Percentiles rank a stretch among this genome's conserved stretches.
Conservation (phyloP, 1,140 invertebrate genomes). For the Drosophila triauraria region DNA sequence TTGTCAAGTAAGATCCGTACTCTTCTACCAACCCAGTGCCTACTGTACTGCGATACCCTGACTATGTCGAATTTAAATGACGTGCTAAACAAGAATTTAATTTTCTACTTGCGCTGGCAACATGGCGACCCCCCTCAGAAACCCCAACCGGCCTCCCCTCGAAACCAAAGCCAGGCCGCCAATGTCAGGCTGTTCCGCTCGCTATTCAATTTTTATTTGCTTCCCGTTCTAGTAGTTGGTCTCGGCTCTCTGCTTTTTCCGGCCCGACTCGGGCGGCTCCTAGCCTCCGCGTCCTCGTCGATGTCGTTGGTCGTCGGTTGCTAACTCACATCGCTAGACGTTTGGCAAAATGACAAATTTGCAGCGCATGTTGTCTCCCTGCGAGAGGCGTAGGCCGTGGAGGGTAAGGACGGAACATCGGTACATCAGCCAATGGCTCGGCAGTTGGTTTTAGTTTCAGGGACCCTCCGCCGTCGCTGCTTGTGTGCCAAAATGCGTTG, state of each 20-base stretch:
- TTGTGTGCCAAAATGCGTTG: conserved; percentile 78
- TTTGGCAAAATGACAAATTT: conserved; percentile 84
- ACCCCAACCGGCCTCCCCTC: conserved; percentile 4
- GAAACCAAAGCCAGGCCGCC: conserved; percentile 7
- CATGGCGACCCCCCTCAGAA: conserved; percentile 40
- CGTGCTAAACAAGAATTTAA: conserved; percentile 84
- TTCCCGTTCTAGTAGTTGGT: conserved; percentile 41
- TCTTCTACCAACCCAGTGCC: not conserved
- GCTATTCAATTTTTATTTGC: conserved; percentile 65
- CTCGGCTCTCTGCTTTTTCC: conserved; percentile 12
- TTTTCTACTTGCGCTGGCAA: conserved; percentile 68
- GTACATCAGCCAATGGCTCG: conserved; percentile 61
- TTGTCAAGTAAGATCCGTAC: too few species aligned
- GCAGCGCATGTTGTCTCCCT: conserved; percentile 67
- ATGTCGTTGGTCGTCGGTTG: conserved; percentile 58
- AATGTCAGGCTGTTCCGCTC: conserved; percentile 48
- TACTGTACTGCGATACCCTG: conserved; percentile 37
- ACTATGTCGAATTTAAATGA: conserved; percentile 81
- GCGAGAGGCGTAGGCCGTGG: conserved; percentile 22
- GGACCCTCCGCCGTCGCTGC: conserved; percentile 39
- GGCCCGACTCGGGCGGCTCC: conserved; percentile 16
- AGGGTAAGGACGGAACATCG: conserved; percentile 11
- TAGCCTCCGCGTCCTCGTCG: conserved; percentile 29
- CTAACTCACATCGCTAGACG: conserved; percentile 61
- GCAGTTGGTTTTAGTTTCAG: conserved; percentile 70